phyloP scores from a whole-genome alignment of 1,140 invertebrate species.

The Himalopsyche phryganea region DNA sequence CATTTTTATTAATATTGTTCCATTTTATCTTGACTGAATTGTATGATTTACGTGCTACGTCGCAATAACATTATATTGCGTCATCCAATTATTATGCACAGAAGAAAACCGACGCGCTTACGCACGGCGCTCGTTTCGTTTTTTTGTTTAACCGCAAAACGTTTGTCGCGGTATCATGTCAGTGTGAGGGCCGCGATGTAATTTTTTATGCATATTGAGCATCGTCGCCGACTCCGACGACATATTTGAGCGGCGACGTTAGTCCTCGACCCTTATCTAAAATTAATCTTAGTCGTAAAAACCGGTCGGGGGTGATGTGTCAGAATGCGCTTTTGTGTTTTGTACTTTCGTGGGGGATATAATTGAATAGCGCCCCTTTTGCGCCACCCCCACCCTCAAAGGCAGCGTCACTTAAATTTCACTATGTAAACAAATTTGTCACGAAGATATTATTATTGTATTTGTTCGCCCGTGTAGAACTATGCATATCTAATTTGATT shows the following conservation, averaged over 20 bases:
- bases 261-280: constrained; percentile 31
- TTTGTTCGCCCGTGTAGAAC: background rate
- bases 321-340: constrained; percentile 27
- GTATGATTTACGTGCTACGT: no score
- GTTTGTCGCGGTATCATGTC: constrained; percentile 7
- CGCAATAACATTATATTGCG: no score
- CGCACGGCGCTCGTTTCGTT: no score
- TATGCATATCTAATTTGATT: constrained; percentile 19
- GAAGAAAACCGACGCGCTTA: no score
- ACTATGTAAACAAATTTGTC: constrained; percentile 32
- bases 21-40: no score
- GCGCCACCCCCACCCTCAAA: background rate
- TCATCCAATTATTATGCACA: no score
- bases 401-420: constrained; percentile 11
- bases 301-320: constrained; percentile 17
- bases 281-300: constrained; percentile 36
- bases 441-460: constrained; percentile 5
- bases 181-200: background rate
- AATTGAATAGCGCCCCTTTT: constrained; percentile 27
- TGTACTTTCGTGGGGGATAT: constrained; percentile 6
- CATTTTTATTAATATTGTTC: no score
- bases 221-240: constrained; percentile 4
- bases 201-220: constrained; percentile 21
- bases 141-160: no score
- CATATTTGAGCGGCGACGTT: constrained; percentile 21